These are phyloP conservation scores for Pipistrellus pipistrellus DNA, from an alignment of 2,797 vertebrate genomes.

Conservation along the genomic window DNA sequence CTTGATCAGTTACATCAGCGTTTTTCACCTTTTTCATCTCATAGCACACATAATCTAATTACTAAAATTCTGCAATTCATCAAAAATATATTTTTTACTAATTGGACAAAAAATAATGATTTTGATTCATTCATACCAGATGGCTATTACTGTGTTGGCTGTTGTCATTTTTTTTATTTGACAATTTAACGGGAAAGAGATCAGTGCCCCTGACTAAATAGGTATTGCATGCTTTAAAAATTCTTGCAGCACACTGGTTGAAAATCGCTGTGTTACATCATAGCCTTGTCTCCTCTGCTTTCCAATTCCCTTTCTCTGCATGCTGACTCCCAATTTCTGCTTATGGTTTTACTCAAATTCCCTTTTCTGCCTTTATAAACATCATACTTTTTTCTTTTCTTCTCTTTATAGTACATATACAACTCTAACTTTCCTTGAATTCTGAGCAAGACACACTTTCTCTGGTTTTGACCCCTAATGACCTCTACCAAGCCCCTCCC, in stretches of 20 bases:
- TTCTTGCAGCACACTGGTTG: not conserved
- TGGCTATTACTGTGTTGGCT: not conserved
- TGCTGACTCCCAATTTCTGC: not conserved
- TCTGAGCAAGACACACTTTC: not conserved
- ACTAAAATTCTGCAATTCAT: not conserved
- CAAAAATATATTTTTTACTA: not conserved
- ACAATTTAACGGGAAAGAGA: not conserved
- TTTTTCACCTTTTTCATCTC: not conserved
- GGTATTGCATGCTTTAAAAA: not conserved
- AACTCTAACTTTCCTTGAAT: not conserved
- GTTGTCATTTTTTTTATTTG: not conserved
- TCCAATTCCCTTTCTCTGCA: not conserved
- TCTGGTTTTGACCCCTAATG: not conserved
- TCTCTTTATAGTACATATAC: not conserved
- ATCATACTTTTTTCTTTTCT: not conserved
- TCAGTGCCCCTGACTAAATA: not conserved
- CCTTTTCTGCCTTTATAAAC: not conserved
- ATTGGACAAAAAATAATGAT: not conserved
- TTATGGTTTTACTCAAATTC: not conserved
- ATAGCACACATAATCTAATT: not conserved
- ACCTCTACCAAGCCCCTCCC: not conserved
- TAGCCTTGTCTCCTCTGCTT: not conserved
- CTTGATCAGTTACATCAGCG: not conserved
- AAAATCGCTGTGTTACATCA: not conserved
- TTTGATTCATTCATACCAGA: not conserved